Conservation (phyloP, 2,888 invertebrate genomes). For the Apotomis capreana region DNA sequence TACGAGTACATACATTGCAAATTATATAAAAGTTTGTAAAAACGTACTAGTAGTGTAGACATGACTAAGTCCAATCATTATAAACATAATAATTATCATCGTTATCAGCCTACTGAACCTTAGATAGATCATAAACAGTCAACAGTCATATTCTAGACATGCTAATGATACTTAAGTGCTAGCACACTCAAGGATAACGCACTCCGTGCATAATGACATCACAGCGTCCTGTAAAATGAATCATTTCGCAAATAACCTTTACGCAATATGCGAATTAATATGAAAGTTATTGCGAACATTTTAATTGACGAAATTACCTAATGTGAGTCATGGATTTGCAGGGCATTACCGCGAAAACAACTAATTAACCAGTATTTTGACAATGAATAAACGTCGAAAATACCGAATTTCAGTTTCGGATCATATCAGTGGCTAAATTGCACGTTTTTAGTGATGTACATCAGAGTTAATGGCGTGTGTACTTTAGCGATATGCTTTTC, state of each 20-base stretch:
- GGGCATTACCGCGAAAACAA: not conserved
- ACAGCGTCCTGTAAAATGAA: conserved; percentile 20
- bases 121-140: conserved; percentile 8
- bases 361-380: conserved; percentile 8
- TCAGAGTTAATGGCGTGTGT: no score
- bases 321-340: conserved; percentile 26
- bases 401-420: no score
- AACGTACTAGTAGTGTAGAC: no score
- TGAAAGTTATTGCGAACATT: conserved; percentile 34
- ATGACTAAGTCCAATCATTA: no score
- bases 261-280: conserved; percentile 28
- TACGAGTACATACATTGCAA: no score
- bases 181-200: conserved; percentile 24
- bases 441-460: no score
- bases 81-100: no score
- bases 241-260: conserved; percentile 22
- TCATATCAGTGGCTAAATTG: no score
- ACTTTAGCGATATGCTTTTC: no score
- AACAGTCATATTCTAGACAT: conserved; percentile 41
- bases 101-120: not conserved
- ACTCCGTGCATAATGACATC: conserved; percentile 6
- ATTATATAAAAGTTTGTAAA: no score
- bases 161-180: conserved; percentile 14
- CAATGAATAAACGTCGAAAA: not conserved
- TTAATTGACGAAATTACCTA: conserved; percentile 29